A percentile compares a stretch with the other conserved stretches of the same genome.
These are phyloP conservation scores for Oncorhynchus gorbuscha DNA, from an alignment of 2,113 vertebrate genomes.

Conservation along the genomic window DNA sequence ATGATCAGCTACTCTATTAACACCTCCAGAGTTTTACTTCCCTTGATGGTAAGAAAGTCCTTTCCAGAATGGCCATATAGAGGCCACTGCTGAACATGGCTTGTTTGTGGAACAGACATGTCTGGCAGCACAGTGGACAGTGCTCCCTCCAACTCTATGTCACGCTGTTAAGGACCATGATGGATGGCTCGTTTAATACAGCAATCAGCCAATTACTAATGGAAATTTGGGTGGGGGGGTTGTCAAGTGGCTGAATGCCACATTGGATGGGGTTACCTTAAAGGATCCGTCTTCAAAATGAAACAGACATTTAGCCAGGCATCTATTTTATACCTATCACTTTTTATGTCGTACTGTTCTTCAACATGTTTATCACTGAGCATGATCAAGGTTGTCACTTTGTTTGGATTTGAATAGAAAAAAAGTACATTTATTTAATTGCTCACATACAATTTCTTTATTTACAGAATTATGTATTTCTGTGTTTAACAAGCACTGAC, in stretches of 20 bases:
- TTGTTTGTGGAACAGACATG: background rate
- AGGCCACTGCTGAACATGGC: background rate
- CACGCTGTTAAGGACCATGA: slow-evolving; percentile 47
- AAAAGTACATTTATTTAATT: background rate
- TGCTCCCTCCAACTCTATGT: background rate
- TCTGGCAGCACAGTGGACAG: background rate
- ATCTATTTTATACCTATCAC: background rate
- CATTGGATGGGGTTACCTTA: slow-evolving; percentile 52
- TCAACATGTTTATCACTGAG: background rate
- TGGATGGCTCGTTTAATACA: slow-evolving; percentile 67
- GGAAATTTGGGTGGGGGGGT: slow-evolving; percentile 40
- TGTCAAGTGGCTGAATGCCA: slow-evolving; percentile 56
- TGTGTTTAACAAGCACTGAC: slow-evolving; percentile 33
- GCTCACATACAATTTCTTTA: background rate
- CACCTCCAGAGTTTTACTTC: too few species aligned
- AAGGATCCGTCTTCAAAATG: slow-evolving; percentile 35
- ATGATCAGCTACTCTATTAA: too few species aligned
- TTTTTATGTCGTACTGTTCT: background rate
- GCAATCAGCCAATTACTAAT: slow-evolving; percentile 68
- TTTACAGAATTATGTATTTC: slow-evolving; percentile 24
- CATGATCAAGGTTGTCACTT: background rate
- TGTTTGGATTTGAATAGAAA: background rate
- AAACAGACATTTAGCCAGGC: slow-evolving; percentile 1
- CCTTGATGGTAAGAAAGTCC: background rate
- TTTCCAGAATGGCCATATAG: background rate